phyloP scores from a whole-genome alignment of 2,797 vertebrate species.

The Remorina albescens region DNA sequence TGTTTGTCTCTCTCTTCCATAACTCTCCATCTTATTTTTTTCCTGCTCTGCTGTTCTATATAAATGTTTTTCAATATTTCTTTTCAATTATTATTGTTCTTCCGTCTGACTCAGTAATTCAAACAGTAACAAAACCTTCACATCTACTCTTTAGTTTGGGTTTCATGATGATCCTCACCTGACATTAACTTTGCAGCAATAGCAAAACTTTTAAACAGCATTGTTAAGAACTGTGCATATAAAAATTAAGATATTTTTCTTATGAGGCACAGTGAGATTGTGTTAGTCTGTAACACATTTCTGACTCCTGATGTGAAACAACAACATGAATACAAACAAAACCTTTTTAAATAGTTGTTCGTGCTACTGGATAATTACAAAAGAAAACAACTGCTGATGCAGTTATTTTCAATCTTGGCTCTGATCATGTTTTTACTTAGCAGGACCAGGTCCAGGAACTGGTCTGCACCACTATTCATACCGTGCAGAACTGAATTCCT shows the following conservation, averaged over 20 bases:
- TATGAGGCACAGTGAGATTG: not conserved
- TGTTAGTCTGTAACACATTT: not conserved
- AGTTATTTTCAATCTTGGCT: not conserved
- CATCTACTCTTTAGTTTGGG: too few relatives aligned
- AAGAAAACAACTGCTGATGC: not conserved
- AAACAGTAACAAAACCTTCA: too few relatives aligned
- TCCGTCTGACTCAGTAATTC: too few relatives aligned
- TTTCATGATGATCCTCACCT: too few relatives aligned
- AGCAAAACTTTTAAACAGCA: too few relatives aligned
- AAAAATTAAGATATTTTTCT: not conserved
- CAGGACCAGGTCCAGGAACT: not conserved
- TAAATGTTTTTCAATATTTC: too few relatives aligned
- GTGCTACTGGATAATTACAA: not conserved
- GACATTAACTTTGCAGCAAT: too few relatives aligned
- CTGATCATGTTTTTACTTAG: not conserved
- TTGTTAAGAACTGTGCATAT: too few relatives aligned
- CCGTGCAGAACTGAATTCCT: slow-evolving; percentile 97
- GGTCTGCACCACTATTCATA: slow-evolving; percentile 65
- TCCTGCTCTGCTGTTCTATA: too few relatives aligned
- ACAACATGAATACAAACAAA: not conserved
- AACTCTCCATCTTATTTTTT: too few relatives aligned
- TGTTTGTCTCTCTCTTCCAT: too few relatives aligned
- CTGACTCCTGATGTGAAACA: not conserved
- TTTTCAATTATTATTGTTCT: too few relatives aligned
- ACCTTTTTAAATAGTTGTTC: not conserved